Evolutionary conservation across 2,113 vertebrate species (phyloP), one percentile per base, ranked within the genome.

Genomic region (Tautogolabrus adspersus): DNA sequence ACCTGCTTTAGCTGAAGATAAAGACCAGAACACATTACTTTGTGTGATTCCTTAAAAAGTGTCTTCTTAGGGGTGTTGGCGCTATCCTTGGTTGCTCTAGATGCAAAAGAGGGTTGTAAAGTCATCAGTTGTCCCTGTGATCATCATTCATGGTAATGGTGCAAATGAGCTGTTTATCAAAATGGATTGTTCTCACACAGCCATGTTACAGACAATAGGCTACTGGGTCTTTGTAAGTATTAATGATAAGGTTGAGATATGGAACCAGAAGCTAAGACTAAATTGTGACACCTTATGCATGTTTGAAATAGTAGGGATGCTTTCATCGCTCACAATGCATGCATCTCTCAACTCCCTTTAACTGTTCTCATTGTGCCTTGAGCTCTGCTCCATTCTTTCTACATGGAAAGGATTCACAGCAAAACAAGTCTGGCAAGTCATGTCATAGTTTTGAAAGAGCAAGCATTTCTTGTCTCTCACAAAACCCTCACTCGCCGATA

Each of bases 361-460:
- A 0, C 6, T 3, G n/a, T 46, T 63, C 15, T 46, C 62, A 22
- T 21, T 59, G 34, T 76, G 44, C 21, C 12, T 40, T 21, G 5
- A 55, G 40, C 12, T 19, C 3, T 22, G 5, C 34, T 21, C 18
- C 13, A 38, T 54, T 7, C 11, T 47, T 70, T 68, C 51, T 1
- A 37, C 10, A n/a, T 54, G 26, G 10, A 57, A 72, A 68, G 56
- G 8, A 65, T 61, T 16, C 1, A 21, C 1, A 57, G 40, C 7
- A 62, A 51, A 91, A 91, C 89, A 62, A 77, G 86, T 85, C 38
- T 16, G 30, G 18, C 84, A 51, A 78, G 86, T 76, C 82, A 2
- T 30, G 63, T 69, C 21, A 71, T 10, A n/a, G 5, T 12, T 46
- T 61, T 79, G 1, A 37, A 73, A 70, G 67, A 67, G 1, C 23